Evolutionary conservation across 2,888 invertebrate species (phyloP).

Genomic region (Buathra laborator): DNA sequence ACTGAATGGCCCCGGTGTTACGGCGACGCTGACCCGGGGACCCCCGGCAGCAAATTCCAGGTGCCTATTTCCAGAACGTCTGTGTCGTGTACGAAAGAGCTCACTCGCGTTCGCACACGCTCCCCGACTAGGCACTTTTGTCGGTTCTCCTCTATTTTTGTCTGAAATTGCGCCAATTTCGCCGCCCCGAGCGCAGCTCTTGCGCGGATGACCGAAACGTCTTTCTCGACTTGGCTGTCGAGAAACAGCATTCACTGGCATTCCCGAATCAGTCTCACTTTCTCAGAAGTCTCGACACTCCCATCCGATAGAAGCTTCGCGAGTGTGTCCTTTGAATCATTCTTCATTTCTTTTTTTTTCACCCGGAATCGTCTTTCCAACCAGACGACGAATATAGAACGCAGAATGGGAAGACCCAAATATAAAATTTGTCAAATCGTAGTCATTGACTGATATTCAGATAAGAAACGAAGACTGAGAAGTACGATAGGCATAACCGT

Average conservation of each 20-base stretch:
- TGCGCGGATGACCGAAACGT: slow-evolving; percentile 11
- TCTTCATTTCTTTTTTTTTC: slow-evolving; percentile 6
- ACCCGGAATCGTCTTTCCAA: not conserved
- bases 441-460: slow-evolving; percentile 31
- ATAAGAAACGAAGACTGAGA: not conserved
- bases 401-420: not conserved
- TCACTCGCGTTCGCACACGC: slow-evolving; percentile 36
- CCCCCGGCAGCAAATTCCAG: slow-evolving; percentile 69
- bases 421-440: slow-evolving; percentile 5
- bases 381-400: not conserved
- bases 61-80: slow-evolving; percentile 72
- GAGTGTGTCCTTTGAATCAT: slow-evolving; percentile 36
- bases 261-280: slow-evolving; percentile 17
- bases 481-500: too few relatives aligned
- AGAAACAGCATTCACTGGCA: slow-evolving; percentile 27
- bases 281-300: slow-evolving; percentile 47
- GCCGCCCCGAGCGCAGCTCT: slow-evolving; percentile 44
- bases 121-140: slow-evolving; percentile 21
- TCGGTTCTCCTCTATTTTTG: slow-evolving; percentile 64
- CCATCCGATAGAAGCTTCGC: slow-evolving; percentile 45
- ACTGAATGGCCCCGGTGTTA: slow-evolving; percentile 67
- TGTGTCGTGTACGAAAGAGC: slow-evolving; percentile 54
- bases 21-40: slow-evolving; percentile 66
- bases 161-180: slow-evolving; percentile 72
- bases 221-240: slow-evolving; percentile 23